Evolutionary conservation across 2,888 invertebrate species (phyloP), one percentile per base, ranked within the genome.

Genomic region (Ptilodon capucinus): DNA sequence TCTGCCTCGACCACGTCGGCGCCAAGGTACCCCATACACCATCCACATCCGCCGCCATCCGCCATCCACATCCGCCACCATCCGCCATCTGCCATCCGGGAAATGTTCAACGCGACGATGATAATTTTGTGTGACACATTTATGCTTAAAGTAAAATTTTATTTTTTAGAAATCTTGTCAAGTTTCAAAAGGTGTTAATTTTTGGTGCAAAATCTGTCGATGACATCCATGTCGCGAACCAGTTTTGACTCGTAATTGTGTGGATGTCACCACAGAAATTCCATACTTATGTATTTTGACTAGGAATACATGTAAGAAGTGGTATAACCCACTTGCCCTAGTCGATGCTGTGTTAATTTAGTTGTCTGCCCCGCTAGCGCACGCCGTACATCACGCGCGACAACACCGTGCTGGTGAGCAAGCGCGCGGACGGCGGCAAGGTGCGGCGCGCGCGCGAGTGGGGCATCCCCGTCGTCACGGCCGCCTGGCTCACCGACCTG

Each of bases 401-500:
- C 76, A 96, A 96, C 81, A 96, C 96, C 0, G 92, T 96, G 42
- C 81, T 96, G 45, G 92, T 96, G 53, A 94, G 95, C 77, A 93
- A 94, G 60, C 97, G 97, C 60, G 94, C 95, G 0, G 97, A 97
- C 55, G 98, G 98, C 17, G 92, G 92, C 58, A 99, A 99, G 85
- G 97, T 95, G 83, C 92, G 94, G 54, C 96, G 96, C 64, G 99
- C 99, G 0, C 93, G 96, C 41, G 98, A 98, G 77, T 98, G 97
- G 97, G 95, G 94, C 68, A 95, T 96, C 32, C 97, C 97, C 0
- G 94, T 97, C 1, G 98, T 99, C 0, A 99, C 98, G 76, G 95
- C 97, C 0, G 95, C 96, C 62, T 99, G 98, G 98, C 88, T 99
- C 57, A 97, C 96, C 28, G 98, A 99, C 80, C 92, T 99, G 44